A percentile compares a stretch with the other conserved stretches of the same genome.
Evolutionary conservation across 2,113 vertebrate genomes (phyloP).

Genomic region (Ramphastos sulfuratus): DNA sequence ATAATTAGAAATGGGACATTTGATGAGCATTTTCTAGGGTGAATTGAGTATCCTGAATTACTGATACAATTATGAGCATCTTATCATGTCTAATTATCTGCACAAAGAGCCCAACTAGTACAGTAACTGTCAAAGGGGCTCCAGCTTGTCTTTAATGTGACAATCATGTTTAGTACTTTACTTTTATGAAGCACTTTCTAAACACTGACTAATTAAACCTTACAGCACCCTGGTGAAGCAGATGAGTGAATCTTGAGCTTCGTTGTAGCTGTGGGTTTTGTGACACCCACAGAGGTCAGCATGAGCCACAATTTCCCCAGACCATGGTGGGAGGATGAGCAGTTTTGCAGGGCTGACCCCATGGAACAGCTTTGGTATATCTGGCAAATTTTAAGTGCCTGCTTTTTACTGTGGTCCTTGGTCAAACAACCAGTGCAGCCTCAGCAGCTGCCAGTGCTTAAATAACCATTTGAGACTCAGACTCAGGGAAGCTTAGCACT

Average conservation of each 20-base stretch:
- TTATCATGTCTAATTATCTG: not conserved
- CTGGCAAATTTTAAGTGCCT: not conserved
- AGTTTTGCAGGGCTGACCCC: not conserved
- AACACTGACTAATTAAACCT: constrained; percentile 25
- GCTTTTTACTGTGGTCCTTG: not conserved
- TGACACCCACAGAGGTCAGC: not conserved
- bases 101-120: not conserved
- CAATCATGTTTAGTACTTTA: constrained; percentile 13
- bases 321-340: not conserved
- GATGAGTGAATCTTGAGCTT: not conserved
- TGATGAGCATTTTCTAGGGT: not conserved
- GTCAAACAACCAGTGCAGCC: not conserved
- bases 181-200: constrained; percentile 30
- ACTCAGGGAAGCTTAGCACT: not conserved
- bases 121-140: not conserved
- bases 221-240: not conserved
- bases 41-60: not conserved
- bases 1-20: not conserved
- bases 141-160: constrained; percentile 35
- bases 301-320: not conserved
- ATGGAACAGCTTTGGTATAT: not conserved
- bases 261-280: not conserved
- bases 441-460: not conserved
- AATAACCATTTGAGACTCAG: not conserved
- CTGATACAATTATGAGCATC: constrained; percentile 14